Conservation (phyloP, 2,113 vertebrate genomes). For the Uria lomvia region DNA sequence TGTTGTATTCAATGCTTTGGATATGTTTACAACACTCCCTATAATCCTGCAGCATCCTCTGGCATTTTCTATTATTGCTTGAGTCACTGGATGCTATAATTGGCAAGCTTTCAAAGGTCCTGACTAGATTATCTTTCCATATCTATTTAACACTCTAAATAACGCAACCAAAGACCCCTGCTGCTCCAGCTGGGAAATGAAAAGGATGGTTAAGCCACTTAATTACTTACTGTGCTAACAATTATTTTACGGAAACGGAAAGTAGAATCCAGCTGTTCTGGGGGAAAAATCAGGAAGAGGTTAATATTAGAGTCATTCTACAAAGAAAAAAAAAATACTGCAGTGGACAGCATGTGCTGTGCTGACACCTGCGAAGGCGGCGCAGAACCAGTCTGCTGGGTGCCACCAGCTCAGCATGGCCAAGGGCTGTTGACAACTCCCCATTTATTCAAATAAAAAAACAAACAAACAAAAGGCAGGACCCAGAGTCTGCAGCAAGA, state of each 20-base stretch:
- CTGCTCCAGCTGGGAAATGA: slow-evolving; percentile 9
- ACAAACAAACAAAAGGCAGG: not conserved
- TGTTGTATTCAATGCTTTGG: not conserved
- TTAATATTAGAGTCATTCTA: not conserved
- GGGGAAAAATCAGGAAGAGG: not conserved
- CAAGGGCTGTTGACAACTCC: not conserved
- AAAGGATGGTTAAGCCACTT: slow-evolving; percentile 1
- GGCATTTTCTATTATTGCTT: not conserved
- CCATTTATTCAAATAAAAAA: not conserved
- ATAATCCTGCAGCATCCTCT: not conserved
- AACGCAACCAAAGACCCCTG: not conserved
- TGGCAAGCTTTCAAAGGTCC: slow-evolving; percentile 4
- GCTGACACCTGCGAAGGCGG: not conserved
- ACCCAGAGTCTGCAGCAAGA: not conserved
- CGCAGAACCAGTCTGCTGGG: not conserved
- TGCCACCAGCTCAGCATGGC: not conserved
- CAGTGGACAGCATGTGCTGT: not conserved
- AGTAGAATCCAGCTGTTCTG: not conserved
- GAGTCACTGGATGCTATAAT: not conserved
- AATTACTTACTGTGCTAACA: slow-evolving; percentile 9
- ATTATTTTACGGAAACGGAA: not conserved
- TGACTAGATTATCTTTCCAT: slow-evolving; percentile 7
- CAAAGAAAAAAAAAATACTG: not conserved
- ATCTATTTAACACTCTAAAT: slow-evolving; percentile 22
- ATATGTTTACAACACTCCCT: not conserved